Base-by-base conservation (phyloP, 2,888 invertebrate species). In the Callosobruchus maculatus region DNA sequence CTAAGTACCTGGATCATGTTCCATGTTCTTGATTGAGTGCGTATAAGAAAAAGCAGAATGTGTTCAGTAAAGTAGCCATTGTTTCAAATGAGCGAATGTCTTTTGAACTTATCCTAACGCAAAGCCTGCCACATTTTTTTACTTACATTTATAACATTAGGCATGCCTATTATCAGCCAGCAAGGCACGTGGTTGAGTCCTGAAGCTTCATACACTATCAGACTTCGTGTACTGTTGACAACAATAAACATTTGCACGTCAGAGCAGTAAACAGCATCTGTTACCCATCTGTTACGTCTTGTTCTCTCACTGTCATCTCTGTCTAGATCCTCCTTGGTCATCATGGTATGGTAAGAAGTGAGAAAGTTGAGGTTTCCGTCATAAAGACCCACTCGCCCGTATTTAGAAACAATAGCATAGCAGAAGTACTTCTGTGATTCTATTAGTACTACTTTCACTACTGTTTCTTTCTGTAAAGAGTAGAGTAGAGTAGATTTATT, bases 301-400 rank as follows among this genome's bases (percentile, higher is more conserved):
- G 85, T 76, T 79, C 85, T 71, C 70, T 84, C 83, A 76, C 84
- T 83, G 72, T 84, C 85, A 69, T 83, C 87, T 18, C 88, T 84
- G 2, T 82, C 85, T 0, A 88, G 80, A 31, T 90, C 90, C 21
- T 88, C 88, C 73, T 90, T 85, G 2, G 89, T 89, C 81, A 90
- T 89, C 75, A 91, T 89, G 5, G 89, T 86, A 69, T 85, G 83
- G 77, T 91, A 91, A 0, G 88, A 86, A 26, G 88, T 86, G 49
- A 91, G 80, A 21, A 90, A 86, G 21, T 86, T 85, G 74, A 91
- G 79, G n/a, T 88, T 87, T 0, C 90, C 91, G 78, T 89, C 89
- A 83, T 91, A 92, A 0, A 92, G 84, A 0, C 91, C 91, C 0
- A 91, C 88, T 22, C 89, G 85, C 0, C 92, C 92, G 3, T 90